These are phyloP conservation scores for Ptychadena robeensis DNA, from an alignment of 2,797 vertebrate genomes.

Conservation along the genomic window DNA sequence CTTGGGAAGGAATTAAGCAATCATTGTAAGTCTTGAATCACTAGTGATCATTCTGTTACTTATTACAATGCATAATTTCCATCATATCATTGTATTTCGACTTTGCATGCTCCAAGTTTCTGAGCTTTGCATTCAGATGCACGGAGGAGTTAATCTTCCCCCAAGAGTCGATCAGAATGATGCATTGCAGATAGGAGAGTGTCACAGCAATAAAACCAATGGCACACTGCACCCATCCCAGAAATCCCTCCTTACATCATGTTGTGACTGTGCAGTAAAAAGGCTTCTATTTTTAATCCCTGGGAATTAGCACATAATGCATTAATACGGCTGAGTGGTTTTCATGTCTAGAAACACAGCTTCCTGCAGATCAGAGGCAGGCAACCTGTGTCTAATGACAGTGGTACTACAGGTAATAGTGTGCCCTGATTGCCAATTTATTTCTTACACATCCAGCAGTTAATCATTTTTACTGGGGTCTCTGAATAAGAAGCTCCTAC, in stretches of 20 bases:
- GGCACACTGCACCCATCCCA: constrained; percentile 51
- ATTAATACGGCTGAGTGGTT: constrained; percentile 35
- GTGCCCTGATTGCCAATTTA: not conserved
- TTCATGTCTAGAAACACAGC: constrained; percentile 32
- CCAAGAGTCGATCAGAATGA: constrained; percentile 41
- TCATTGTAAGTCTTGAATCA: not conserved
- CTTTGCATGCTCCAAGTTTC: not conserved
- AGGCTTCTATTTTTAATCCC: constrained; percentile 54
- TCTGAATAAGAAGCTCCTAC: no score
- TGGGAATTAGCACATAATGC: constrained; percentile 47
- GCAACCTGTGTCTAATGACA: not conserved
- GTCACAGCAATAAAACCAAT: constrained; percentile 55
- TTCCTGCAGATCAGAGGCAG: not conserved
- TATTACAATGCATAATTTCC: not conserved
- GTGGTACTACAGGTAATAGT: constrained; percentile 1
- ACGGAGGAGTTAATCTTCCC: constrained; percentile 37
- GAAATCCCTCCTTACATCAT: constrained; percentile 32
- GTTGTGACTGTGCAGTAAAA: constrained; percentile 43
- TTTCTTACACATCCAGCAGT: not conserved
- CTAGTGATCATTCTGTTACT: not conserved
- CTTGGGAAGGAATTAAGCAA: not conserved
- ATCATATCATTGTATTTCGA: not conserved
- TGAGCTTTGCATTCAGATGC: not conserved
- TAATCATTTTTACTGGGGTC: no score
- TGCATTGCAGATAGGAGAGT: constrained; percentile 40